These are phyloP conservation scores for Calypte anna DNA, from an alignment of 2,113 vertebrate species.

Conservation along the genomic window DNA sequence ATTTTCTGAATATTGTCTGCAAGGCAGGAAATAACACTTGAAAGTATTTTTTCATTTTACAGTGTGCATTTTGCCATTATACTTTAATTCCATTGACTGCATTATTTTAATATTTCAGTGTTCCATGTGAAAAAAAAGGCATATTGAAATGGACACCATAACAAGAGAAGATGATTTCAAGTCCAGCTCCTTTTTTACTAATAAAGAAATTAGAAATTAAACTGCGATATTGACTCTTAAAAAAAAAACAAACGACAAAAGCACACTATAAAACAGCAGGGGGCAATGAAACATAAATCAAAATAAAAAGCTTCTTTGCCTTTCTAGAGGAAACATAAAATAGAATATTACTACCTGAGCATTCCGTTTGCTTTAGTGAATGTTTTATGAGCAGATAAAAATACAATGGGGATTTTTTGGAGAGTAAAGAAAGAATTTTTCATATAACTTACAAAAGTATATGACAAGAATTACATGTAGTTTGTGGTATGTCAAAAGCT, in stretches of 20 bases:
- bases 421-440: conserved; percentile 21
- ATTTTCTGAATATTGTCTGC: not conserved
- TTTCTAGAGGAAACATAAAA: conserved; percentile 29
- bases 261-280: conserved; percentile 52
- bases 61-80: not conserved
- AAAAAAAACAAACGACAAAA: not conserved
- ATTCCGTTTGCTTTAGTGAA: conserved; percentile 37
- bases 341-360: conserved; percentile 6
- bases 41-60: not conserved
- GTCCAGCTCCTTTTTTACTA: not conserved
- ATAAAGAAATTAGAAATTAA: not conserved
- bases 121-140: not conserved
- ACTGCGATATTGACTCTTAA: not conserved
- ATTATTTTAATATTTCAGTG: not conserved
- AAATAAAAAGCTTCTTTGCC: conserved; percentile 14
- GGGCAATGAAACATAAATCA: conserved; percentile 73
- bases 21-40: not conserved
- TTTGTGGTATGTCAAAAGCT: not conserved
- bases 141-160: not conserved
- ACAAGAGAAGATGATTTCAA: not conserved
- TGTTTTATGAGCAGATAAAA: conserved; percentile 42
- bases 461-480: not conserved
- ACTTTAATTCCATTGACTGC: not conserved
- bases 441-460: not conserved
- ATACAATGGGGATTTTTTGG: not conserved